Percentiles rank a stretch among this genome's conserved stretches.
Evolutionary conservation across 92 coral and sea anemone genomes (phyloP).

Genomic region (Epizoanthus stellaris): DNA sequence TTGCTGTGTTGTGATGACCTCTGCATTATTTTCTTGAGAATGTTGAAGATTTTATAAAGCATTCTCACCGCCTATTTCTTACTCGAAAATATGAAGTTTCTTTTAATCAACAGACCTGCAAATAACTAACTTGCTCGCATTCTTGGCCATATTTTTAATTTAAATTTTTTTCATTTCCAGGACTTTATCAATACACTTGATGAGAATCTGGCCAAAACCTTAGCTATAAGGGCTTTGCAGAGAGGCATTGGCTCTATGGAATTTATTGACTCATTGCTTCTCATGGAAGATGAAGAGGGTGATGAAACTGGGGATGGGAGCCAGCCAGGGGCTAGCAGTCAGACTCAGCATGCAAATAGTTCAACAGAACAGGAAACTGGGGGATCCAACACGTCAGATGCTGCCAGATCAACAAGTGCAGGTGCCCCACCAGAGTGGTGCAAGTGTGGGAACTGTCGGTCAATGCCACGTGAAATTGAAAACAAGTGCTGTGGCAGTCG

Average conservation of each 20-base stretch:
- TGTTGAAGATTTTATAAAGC: no score
- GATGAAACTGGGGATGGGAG: neutral
- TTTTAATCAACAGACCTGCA: no score
- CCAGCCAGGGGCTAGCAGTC: no score
- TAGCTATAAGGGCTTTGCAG: conserved; percentile 25
- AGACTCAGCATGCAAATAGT: no score
- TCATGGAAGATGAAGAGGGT: conserved; percentile 31
- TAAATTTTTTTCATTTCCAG: neutral
- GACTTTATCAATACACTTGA: conserved; percentile 30
- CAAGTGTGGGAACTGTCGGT: conserved; percentile 51
- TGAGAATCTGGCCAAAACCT: conserved; percentile 22
- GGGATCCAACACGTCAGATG: no score
- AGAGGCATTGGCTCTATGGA: conserved; percentile 38
- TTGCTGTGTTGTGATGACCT: no score
- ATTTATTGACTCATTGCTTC: conserved; percentile 10
- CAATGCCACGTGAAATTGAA: conserved; percentile 56
- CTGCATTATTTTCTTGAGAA: no score
- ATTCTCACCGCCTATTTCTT: no score
- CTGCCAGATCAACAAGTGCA: neutral
- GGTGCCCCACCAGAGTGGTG: conserved; percentile 49
- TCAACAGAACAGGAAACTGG: no score
- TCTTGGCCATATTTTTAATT: no score
- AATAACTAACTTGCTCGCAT: no score
- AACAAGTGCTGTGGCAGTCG: conserved; percentile 59
- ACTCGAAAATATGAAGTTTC: no score